Evolutionary conservation across 2,113 vertebrate species (phyloP).

Genomic region (Proterorhinus semilunaris): DNA sequence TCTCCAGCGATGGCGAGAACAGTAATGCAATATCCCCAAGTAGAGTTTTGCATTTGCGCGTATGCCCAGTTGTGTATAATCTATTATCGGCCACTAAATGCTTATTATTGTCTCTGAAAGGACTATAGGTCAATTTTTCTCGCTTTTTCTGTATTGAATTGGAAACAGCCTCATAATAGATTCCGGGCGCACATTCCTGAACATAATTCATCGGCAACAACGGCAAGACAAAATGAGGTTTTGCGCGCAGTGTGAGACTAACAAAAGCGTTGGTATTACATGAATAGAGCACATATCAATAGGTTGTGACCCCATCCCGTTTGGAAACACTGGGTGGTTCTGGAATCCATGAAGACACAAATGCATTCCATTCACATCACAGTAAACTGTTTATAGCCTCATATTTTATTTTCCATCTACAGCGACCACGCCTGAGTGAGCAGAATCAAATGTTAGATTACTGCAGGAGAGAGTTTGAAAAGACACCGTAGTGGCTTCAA

Average conservation of each 20-base stretch:
- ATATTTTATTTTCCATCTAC: slow-evolving; percentile 11
- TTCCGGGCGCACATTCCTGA: slow-evolving; percentile 43
- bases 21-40: slow-evolving; percentile 24
- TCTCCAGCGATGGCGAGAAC: background rate
- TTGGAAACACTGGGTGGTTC: slow-evolving; percentile 11
- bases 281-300: slow-evolving; percentile 30
- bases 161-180: slow-evolving; percentile 50
- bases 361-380: slow-evolving; percentile 14
- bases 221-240: slow-evolving; percentile 48
- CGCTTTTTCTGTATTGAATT: slow-evolving; percentile 40
- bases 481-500: background rate
- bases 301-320: slow-evolving; percentile 40
- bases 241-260: slow-evolving; percentile 32
- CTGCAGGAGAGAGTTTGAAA: background rate
- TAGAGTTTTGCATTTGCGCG: slow-evolving; percentile 21
- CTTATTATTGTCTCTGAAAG: slow-evolving; percentile 43
- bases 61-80: slow-evolving; percentile 32
- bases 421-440: slow-evolving; percentile 17
- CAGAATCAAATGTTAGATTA: slow-evolving; percentile 19
- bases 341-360: slow-evolving; percentile 1
- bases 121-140: slow-evolving; percentile 45
- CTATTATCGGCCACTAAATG: slow-evolving; percentile 49
- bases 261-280: slow-evolving; percentile 42
- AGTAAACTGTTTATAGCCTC: slow-evolving; percentile 5
- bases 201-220: slow-evolving; percentile 58